Evolutionary conservation across 2,113 vertebrate genomes (phyloP).

Genomic region (Cheirogaleus medius): DNA sequence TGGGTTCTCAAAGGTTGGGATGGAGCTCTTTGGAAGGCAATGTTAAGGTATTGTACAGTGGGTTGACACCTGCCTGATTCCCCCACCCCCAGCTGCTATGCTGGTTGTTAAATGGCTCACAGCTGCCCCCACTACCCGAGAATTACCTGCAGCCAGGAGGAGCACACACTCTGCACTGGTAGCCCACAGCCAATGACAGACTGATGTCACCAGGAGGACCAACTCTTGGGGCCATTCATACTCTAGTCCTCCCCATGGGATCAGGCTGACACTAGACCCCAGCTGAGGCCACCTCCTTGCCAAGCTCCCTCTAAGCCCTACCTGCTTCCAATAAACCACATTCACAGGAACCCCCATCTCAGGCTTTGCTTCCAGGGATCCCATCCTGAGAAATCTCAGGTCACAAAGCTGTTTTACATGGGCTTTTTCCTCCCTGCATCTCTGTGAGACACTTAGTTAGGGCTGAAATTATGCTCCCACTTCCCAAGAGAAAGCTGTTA

Average conservation of each 20-base stretch:
- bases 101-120: not conserved
- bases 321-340: not conserved
- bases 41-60: not conserved
- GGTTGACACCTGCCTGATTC: not conserved
- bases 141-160: not conserved
- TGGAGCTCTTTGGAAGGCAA: not conserved
- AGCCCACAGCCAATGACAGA: not conserved
- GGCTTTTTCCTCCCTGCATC: not conserved
- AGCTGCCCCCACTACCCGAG: not conserved
- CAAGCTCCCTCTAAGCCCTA: not conserved
- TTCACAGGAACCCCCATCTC: not conserved
- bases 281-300: not conserved
- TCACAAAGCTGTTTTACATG: not conserved
- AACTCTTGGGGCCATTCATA: not conserved
- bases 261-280: not conserved
- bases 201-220: not conserved
- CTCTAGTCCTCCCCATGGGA: not conserved
- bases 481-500: conserved; percentile 29
- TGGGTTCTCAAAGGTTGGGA: not conserved
- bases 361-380: not conserved
- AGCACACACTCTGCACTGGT: not conserved
- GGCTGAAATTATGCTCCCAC: not conserved
- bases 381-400: not conserved
- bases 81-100: not conserved
- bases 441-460: not conserved